Evolutionary conservation across 2,888 invertebrate species (phyloP).

Genomic region (Pachycephus smyrnensis): DNA sequence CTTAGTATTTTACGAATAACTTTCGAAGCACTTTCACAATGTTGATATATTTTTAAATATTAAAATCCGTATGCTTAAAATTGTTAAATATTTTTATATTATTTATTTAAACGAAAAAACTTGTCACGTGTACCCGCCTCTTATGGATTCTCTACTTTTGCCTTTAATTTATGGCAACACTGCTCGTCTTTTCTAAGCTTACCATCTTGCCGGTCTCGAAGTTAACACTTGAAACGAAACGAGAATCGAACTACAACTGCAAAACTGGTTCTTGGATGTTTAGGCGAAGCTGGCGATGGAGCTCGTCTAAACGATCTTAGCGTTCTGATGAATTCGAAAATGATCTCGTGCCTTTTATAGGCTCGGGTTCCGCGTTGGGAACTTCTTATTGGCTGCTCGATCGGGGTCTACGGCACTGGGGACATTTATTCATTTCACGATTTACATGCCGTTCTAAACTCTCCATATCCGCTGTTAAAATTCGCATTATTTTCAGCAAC

Average conservation of each 20-base stretch:
- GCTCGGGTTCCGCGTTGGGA: conserved; percentile 26
- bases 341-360: conserved; percentile 43
- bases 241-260: not conserved
- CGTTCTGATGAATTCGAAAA: conserved; percentile 36
- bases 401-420: not conserved
- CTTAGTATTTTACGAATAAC: not conserved
- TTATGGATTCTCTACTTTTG: not conserved
- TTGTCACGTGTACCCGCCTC: not conserved
- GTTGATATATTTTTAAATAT: not conserved
- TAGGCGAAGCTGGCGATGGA: conserved; percentile 49
- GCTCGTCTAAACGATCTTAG: conserved; percentile 50
- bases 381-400: not conserved
- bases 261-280: conserved; percentile 26
- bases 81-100: too few species aligned
- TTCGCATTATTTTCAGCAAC: not conserved
- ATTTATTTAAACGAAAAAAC: not conserved
- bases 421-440: not conserved
- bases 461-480: not conserved
- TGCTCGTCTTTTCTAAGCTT: not conserved
- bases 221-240: not conserved
- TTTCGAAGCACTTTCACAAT: not conserved
- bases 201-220: conserved; percentile 4
- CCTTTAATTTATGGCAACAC: not conserved
- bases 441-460: not conserved
- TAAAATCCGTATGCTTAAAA: not conserved